Evolutionary conservation across 2,888 invertebrate genomes (phyloP).

Genomic region (Merodon equestris): DNA sequence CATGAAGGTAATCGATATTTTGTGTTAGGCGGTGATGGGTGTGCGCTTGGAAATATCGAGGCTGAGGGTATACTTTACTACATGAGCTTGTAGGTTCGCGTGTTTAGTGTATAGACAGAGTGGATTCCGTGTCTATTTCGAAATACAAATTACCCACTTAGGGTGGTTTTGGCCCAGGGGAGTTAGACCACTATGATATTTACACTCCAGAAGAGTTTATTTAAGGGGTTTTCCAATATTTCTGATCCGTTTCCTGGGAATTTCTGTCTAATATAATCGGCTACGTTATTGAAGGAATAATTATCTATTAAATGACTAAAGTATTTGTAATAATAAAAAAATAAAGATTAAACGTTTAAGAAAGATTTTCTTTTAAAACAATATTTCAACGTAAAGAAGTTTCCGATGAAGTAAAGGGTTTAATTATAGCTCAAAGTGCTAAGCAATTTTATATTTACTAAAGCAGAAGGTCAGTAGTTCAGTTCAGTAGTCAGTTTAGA

Average conservation of each 20-base stretch:
- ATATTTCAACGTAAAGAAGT: too few relatives aligned
- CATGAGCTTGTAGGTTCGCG: conserved; percentile 27
- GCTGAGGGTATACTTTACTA: background rate
- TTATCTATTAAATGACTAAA: too few relatives aligned
- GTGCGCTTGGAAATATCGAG: background rate
- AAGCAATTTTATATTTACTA: too few relatives aligned
- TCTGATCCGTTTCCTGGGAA: conserved; percentile 30
- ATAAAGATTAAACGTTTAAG: too few relatives aligned
- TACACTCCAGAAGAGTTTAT: background rate
- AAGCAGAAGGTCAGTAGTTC: too few relatives aligned
- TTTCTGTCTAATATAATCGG: too few relatives aligned
- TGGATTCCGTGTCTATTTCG: conserved; percentile 51
- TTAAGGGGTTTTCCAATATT: conserved; percentile 25
- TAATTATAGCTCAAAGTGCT: too few relatives aligned
- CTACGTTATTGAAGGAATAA: too few relatives aligned
- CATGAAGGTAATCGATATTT: conserved; percentile 47
- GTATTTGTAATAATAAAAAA: too few relatives aligned
- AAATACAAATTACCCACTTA: conserved; percentile 55
- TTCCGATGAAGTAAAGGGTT: too few relatives aligned
- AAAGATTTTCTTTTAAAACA: too few relatives aligned
- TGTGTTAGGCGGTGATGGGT: background rate
- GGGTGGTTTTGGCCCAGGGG: conserved; percentile 39
- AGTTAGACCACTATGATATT: conserved; percentile 8
- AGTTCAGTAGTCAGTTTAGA: too few relatives aligned
- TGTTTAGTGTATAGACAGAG: conserved; percentile 27